Conservation (phyloP, 1,140 invertebrate species). For the Caenorhabditis brenneri region DNA sequence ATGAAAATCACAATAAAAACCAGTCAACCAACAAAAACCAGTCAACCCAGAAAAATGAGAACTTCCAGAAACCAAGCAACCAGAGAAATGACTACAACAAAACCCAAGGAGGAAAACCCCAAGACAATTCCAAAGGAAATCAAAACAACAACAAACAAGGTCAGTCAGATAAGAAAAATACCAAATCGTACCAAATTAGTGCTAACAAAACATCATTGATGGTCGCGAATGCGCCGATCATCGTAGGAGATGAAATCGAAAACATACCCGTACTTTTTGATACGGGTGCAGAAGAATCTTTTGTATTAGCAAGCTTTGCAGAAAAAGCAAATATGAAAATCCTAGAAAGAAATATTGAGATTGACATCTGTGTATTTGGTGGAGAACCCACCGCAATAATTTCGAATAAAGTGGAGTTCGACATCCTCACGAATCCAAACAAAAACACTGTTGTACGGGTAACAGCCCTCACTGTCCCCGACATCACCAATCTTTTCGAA, state of each 20-base stretch:
- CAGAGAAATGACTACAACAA: neutral
- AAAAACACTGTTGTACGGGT: neutral
- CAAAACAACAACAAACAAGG: neutral
- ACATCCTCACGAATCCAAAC: neutral
- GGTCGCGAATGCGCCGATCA: neutral
- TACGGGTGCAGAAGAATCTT: neutral
- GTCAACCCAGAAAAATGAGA: neutral
- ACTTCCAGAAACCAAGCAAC: neutral
- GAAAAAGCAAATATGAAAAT: neutral
- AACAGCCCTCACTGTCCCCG: neutral
- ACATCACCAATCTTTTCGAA: neutral
- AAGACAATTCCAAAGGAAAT: neutral
- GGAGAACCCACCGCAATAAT: neutral
- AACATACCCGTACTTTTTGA: neutral
- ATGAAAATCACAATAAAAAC: neutral
- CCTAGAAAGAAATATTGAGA: neutral
- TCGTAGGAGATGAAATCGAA: neutral
- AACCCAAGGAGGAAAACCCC: neutral
- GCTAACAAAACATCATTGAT: neutral
- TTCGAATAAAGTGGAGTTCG: neutral
- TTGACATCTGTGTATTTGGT: neutral
- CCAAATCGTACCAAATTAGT: neutral
- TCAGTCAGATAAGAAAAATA: neutral
- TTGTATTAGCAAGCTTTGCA: neutral
- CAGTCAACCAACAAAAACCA: neutral